phyloP scores from a whole-genome alignment of 2,113 vertebrate genomes.

The Mellivora capensis region DNA sequence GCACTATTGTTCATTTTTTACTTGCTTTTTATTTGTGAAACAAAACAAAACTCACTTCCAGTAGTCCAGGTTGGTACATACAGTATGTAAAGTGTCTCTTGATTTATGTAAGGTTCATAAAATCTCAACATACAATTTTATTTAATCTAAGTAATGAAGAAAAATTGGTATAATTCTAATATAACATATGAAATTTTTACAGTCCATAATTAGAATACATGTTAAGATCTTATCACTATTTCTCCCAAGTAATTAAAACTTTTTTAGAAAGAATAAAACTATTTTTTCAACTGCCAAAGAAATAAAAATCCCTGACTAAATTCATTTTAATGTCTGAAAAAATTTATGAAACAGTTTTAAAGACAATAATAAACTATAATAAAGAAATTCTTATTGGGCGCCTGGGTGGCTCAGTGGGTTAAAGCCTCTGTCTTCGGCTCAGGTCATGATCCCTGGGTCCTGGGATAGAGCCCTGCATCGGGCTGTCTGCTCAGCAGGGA shows the following conservation, averaged over 20 bases:
- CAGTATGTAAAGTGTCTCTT: slow-evolving; percentile 61
- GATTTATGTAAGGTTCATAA: slow-evolving; percentile 68
- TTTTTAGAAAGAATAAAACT: slow-evolving; percentile 75
- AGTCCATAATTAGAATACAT: slow-evolving; percentile 77
- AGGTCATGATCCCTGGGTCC: too few species aligned
- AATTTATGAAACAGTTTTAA: slow-evolving; percentile 68
- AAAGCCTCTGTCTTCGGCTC: too few species aligned
- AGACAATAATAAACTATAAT: slow-evolving; percentile 64
- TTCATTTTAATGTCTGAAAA: slow-evolving; percentile 75
- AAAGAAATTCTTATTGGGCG: slow-evolving; percentile 39
- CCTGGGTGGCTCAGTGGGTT: too few species aligned
- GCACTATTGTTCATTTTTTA: background rate
- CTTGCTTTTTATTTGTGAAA: slow-evolving; percentile 41
- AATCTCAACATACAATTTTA: slow-evolving; percentile 70
- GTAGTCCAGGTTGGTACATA: slow-evolving; percentile 37
- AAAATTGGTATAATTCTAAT: slow-evolving; percentile 72
- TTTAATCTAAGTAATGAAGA: slow-evolving; percentile 75
- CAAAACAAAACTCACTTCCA: slow-evolving; percentile 37
- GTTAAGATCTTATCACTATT: slow-evolving; percentile 70
- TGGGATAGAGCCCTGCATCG: too few species aligned
- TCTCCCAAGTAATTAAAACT: slow-evolving; percentile 77
- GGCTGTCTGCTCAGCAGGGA: too few species aligned
- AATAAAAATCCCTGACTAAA: slow-evolving; percentile 62
- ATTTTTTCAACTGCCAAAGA: slow-evolving; percentile 53
- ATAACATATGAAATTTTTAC: slow-evolving; percentile 77